Percentiles rank a stretch among this genome's conserved stretches.
phyloP scores from a whole-genome alignment of 2,888 invertebrate genomes.

The Caenorhabditis macrosperma region DNA sequence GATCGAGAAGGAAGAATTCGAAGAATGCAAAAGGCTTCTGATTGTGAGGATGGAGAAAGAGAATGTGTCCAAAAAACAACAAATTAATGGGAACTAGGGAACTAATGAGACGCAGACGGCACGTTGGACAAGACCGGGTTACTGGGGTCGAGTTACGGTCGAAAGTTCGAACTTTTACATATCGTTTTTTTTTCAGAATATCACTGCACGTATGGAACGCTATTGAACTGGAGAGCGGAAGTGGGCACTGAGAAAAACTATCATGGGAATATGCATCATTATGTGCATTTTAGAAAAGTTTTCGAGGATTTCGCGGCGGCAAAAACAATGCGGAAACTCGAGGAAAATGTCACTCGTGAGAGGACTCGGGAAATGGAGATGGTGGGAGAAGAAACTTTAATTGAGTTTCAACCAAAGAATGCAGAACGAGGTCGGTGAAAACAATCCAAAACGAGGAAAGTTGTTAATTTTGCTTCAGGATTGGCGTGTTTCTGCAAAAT shows the following conservation, averaged over 20 bases:
- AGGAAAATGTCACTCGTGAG: neutral
- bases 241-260: too few species aligned
- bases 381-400: constrained; percentile 40
- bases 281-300: constrained; percentile 13
- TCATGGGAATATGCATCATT: constrained; percentile 1
- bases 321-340: neutral
- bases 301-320: neutral
- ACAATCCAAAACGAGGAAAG: constrained; percentile 1
- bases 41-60: neutral
- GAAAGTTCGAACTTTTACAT: neutral
- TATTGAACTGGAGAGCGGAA: too few species aligned
- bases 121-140: too few species aligned
- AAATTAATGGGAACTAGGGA: neutral
- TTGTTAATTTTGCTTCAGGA: too few species aligned
- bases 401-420: constrained; percentile 52
- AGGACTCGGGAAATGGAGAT: constrained; percentile 20
- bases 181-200: too few species aligned
- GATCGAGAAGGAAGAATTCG: constrained; percentile 14
- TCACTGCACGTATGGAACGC: too few species aligned
- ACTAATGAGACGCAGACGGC: neutral
- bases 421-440: neutral
- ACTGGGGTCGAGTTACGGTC: neutral
- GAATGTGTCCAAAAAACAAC: neutral
- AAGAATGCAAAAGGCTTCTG: constrained; percentile 10
- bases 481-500: neutral